Evolutionary conservation across 2,888 invertebrate genomes (phyloP).

Genomic region (Kryphioiulus occultus): DNA sequence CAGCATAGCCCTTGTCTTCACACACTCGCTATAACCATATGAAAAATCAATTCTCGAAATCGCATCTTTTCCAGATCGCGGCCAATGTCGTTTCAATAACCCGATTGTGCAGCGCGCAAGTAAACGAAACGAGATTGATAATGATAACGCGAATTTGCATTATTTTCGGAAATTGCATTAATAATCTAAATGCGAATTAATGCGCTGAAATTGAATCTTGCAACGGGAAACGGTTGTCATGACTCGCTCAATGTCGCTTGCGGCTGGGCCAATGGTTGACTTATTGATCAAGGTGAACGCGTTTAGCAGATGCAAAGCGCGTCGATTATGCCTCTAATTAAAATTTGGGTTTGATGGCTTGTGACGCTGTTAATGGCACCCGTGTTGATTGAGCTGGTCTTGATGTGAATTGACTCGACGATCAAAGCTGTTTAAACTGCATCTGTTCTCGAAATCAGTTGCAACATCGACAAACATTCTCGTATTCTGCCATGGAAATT

Average conservation of each 20-base stretch:
- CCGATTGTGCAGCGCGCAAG: not conserved
- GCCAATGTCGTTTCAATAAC: not conserved
- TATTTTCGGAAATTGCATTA: no score
- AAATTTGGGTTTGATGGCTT: not conserved
- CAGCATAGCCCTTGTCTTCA: not conserved
- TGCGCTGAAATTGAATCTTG: not conserved
- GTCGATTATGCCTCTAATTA: not conserved
- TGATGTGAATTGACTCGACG: no score
- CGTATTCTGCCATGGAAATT: no score
- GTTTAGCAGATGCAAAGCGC: not conserved
- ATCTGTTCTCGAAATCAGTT: no score
- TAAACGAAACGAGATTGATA: no score
- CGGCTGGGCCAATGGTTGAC: not conserved
- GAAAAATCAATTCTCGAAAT: slow-evolving; percentile 17
- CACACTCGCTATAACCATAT: not conserved
- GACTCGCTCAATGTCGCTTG: not conserved
- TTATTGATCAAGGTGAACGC: slow-evolving; percentile 14
- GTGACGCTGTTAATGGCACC: no score
- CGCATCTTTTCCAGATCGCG: not conserved
- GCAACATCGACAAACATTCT: no score
- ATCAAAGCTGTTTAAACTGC: no score
- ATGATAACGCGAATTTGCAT: not conserved
- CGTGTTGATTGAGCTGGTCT: no score
- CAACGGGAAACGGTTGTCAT: not conserved
- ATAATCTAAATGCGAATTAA: no score